Evolutionary conservation across 2,888 invertebrate genomes (phyloP), one percentile per base, ranked within the genome.

Genomic region (Drosophila rubida): DNA sequence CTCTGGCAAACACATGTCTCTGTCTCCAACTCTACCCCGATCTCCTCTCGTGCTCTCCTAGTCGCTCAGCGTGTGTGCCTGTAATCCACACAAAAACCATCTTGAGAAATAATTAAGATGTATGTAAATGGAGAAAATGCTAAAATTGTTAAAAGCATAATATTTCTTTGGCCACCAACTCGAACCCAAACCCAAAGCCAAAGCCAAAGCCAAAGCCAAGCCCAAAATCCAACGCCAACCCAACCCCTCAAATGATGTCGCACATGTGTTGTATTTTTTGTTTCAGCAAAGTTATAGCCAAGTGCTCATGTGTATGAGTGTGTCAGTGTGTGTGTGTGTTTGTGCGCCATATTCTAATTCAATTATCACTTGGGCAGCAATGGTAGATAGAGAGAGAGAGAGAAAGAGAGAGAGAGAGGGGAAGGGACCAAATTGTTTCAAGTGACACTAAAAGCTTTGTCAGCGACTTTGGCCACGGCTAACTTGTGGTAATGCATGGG

Each of bases 71-170:
- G 25, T 57, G 45, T 46, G 42, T 57, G 67, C 37, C 55, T 62
- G 70, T 82, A 83, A 86, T 82, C 78, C 78, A 70, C 80, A 76
- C 69, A 75, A 78, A 80, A 78, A 80, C 82, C 83, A 88, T 88
- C 89, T 89, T 88, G 87, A 88, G 89, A 90, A 91, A 90, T 90
- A 91, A 90, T 91, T 90, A 90, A 90, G 90, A 90, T 90, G 81
- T 90, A 90, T 87, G 90, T 84, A 89, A 88, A 90, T 86, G 87
- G 82, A 78, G 87, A 78, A 79, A 82, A 84, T 84, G 76, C 79
- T 87, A 77, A 75, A 81, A 81, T 76, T 75, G 80, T 82, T 88
- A 87, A 78, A 88, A 88, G 87, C 86, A 76, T 80, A 79, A 87
- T 86, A 73, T 75, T 79, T 82, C 75, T 89, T 78, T 69, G 76